Base-by-base conservation (phyloP, 1,140 invertebrate species). In the Tribolium castaneum region DNA sequence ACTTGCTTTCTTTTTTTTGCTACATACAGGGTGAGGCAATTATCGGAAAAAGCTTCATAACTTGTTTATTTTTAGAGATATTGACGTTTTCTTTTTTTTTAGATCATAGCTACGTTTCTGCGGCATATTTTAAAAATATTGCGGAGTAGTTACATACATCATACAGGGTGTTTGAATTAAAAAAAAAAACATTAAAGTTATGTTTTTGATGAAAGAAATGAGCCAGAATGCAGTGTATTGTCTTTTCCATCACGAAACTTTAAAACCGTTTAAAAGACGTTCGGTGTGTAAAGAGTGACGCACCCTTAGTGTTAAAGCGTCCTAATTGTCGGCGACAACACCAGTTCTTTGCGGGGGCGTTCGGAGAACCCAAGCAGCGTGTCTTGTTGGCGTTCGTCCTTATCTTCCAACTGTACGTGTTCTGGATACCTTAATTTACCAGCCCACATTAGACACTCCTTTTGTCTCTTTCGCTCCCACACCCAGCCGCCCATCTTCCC, bases 271-370 rank as follows among this genome's bases (percentile, higher is more conserved):
- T 34, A 30, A 12, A 66, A 66, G n/a, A 34, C 2, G 56, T 62
- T 62, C 56, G 56, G 56, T 35, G 56, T 62, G 2, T 35, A 13
- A 35, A 30, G 22, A 66, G 59, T 50, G 76, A 80, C 76, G 79
- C 79, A 78, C 79, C 79, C 70, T 80, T 80, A 66, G 79, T 80
- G 76, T 80, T 80, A 80, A 78, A 80, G 71, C 70, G 59, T 80
- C 76, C 79, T 80, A 80, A 80, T 80, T 80, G 79, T 80, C 76
- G 79, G 70, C 79, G 79, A 78, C 79, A 77, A 80, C 71, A 73
- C 34, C 52, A 39, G 16, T 49, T 34, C 56, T 19, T 30, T 51
- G 39, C 39, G 71, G 19, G 50, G 50, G 50, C 49, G 71, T 39
- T 12, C 49, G 10, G 6, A 12, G 71, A 56, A 30, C 59, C 35